Conservation (phyloP, 1,140 invertebrate genomes). For the Venturia canescens region DNA sequence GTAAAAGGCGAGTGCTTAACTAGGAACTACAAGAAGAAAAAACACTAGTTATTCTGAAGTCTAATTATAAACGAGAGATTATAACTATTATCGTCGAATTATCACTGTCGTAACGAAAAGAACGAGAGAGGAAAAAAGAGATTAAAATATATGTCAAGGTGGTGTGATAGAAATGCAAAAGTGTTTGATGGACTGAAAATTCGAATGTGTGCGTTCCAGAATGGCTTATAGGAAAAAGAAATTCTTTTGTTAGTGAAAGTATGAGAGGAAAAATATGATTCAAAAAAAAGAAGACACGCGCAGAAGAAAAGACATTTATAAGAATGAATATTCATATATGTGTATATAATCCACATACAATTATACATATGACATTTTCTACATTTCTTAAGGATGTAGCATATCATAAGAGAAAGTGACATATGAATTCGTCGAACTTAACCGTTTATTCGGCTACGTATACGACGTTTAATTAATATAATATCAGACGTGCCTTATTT, state of each 20-base stretch:
- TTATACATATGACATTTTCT: conserved; percentile 70
- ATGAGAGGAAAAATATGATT: conserved; percentile 6
- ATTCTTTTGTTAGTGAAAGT: not conserved
- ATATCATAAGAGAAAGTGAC: conserved; percentile 66
- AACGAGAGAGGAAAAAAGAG: not conserved
- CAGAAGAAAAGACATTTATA: conserved; percentile 53
- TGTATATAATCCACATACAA: conserved; percentile 53
- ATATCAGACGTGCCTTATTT: conserved; percentile 76
- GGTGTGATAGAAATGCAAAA: conserved; percentile 22
- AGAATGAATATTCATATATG: conserved; percentile 56
- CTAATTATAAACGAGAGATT: conserved; percentile 44
- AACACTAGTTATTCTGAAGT: conserved; percentile 47
- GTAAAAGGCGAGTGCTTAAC: conserved; percentile 54
- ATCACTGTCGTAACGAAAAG: conserved; percentile 39
- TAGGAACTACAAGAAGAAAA: conserved; percentile 45
- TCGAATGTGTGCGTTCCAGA: conserved; percentile 12
- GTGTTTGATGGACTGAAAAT: not conserved
- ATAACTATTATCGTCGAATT: conserved; percentile 52
- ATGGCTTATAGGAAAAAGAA: conserved; percentile 1
- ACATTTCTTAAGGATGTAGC: conserved; percentile 71
- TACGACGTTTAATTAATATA: conserved; percentile 69
- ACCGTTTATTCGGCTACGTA: conserved; percentile 53
- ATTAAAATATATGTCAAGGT: conserved; percentile 3
- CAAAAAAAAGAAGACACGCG: not conserved
- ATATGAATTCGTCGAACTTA: conserved; percentile 56